Conservation (phyloP, 2,797 vertebrate species). For the Oreonectes daqikongensis region DNA sequence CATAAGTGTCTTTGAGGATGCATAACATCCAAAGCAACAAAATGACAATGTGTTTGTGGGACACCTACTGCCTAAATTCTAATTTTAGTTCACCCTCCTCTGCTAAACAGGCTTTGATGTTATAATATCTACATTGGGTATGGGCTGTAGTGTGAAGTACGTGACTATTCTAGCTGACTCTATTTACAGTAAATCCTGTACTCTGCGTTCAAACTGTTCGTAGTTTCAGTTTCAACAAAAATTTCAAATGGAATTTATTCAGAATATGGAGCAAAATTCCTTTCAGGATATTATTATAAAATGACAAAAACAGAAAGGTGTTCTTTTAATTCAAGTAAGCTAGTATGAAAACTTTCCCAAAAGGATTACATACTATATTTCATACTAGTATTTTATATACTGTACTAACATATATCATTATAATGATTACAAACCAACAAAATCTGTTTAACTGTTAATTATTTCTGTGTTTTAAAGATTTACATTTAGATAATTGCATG, state of each 20-base stretch:
- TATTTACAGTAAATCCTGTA: slow-evolving; percentile 6
- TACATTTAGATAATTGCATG: too few species aligned
- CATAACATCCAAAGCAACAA: slow-evolving; percentile 26
- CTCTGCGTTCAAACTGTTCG: neutral
- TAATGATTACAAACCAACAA: too few species aligned
- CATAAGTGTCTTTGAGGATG: slow-evolving; percentile 51
- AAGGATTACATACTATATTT: too few species aligned
- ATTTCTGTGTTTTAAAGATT: too few species aligned
- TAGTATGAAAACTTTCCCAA: too few species aligned
- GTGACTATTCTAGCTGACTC: neutral
- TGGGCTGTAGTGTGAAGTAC: neutral
- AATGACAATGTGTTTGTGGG: slow-evolving; percentile 20
- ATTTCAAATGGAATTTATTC: too few species aligned
- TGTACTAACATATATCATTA: too few species aligned
- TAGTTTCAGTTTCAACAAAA: too few species aligned
- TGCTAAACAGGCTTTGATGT: slow-evolving; percentile 37
- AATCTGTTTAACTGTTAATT: too few species aligned
- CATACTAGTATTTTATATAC: too few species aligned
- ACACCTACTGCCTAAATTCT: slow-evolving; percentile 1
- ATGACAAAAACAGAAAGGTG: neutral
- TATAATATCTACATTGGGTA: slow-evolving; percentile 18
- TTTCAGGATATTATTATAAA: neutral
- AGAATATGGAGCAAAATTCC: neutral
- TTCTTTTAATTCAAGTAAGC: neutral
- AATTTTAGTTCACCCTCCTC: slow-evolving; percentile 38